Evolutionary conservation across 2,113 vertebrate genomes (phyloP).

Genomic region (Vombatus ursinus): DNA sequence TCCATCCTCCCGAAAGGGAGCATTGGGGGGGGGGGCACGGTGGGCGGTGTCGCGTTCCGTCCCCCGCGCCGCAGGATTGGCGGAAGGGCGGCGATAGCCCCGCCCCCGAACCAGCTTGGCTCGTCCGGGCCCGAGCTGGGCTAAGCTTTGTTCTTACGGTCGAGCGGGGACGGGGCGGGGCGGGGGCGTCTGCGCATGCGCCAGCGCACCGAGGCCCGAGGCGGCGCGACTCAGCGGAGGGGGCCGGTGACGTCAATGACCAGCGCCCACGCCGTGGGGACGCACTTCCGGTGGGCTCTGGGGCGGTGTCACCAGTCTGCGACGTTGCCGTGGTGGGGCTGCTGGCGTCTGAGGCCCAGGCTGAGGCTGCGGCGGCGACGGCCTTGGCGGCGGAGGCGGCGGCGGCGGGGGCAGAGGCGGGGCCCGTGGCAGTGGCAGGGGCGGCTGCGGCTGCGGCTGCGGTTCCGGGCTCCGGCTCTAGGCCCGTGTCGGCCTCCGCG

Average conservation of each 20-base stretch:
- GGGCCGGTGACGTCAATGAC: conserved; percentile 58
- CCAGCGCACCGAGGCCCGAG: not conserved
- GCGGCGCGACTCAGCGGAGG: conserved; percentile 5
- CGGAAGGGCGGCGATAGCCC: not conserved
- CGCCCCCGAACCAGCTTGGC: not conserved
- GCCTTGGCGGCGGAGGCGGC: not conserved
- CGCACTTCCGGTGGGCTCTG: conserved; percentile 48
- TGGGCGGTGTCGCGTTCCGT: conserved; percentile 37
- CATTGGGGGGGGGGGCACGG: not conserved
- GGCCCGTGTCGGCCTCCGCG: conserved; percentile 76
- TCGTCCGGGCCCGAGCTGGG: not conserved
- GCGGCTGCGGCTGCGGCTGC: conserved; percentile 60
- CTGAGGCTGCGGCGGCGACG: not conserved
- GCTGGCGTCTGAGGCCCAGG: conserved; percentile 16
- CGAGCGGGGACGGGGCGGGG: not conserved
- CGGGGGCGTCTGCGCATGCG: not conserved
- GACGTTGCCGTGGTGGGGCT: conserved; percentile 48
- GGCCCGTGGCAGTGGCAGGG: not conserved
- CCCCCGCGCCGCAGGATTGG: conserved; percentile 39
- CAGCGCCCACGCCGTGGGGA: not conserved
- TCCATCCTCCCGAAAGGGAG: not conserved
- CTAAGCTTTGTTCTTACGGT: not conserved
- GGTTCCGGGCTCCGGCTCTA: conserved; percentile 74
- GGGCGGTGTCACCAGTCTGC: conserved; percentile 58
- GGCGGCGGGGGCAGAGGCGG: conserved; percentile 12